Evolutionary conservation across 1,140 invertebrate species (phyloP).

Genomic region (Caerostris darwini): DNA sequence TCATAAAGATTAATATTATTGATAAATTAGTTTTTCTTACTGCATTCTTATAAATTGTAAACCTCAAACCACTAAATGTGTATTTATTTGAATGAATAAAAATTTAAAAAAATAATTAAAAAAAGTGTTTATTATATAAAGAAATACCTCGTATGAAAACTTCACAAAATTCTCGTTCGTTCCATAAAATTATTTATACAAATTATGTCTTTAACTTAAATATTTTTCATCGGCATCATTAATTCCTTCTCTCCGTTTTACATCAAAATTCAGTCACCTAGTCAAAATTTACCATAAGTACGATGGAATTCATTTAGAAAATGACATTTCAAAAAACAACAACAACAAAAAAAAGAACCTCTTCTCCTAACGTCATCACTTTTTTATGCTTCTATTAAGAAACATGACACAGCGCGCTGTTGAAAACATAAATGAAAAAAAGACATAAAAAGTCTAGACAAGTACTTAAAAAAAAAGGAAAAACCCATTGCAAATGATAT

Average conservation of each 20-base stretch:
- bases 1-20: no score
- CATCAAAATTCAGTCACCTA: not conserved
- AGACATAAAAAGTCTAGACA: constrained; percentile 8
- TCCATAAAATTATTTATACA: no score
- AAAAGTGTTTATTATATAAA: not conserved
- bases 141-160: not conserved
- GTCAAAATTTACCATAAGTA: not conserved
- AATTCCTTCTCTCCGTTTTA: not conserved
- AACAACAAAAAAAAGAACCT: not conserved
- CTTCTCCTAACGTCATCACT: constrained; percentile 5
- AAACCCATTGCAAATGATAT: not conserved
- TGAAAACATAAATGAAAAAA: not conserved
- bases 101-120: not conserved
- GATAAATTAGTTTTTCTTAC: no score
- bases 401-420: not conserved
- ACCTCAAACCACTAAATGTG: no score
- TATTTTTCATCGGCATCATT: no score
- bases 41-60: no score
- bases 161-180: not conserved
- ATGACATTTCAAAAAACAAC: constrained; percentile 7
- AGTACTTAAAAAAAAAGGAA: not conserved
- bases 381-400: constrained; percentile 26
- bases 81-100: not conserved
- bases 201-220: no score
- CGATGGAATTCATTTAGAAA: constrained; percentile 31